Base-by-base conservation (phyloP, 2,888 invertebrate genomes). In the Octonoba sinensis region DNA sequence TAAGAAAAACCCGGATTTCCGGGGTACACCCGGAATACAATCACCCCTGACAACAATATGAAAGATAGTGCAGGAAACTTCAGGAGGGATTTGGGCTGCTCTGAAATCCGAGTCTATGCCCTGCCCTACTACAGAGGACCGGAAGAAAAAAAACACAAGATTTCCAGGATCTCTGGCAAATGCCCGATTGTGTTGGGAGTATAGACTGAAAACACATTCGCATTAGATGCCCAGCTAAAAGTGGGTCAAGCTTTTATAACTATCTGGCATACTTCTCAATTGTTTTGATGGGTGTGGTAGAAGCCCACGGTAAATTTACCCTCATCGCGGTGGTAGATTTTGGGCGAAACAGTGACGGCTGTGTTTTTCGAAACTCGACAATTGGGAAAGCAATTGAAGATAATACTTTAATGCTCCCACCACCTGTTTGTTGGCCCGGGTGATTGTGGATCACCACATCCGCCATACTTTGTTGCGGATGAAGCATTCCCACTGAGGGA, bases 401-500 rank as follows among this genome's bases (percentile, higher is more conserved):
- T 12, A 15, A 15, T 12, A 11, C 11, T 12, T 47, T 47, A 47
- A 47, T 12, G 12, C 11, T 47, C 15, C 15, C 15, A 13, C 15
- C 47, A 13, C 47, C 47, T 12, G 15, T 15, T 15, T 15, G 12
- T 12, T 15, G 11, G 11, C 47, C 47, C 11, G n/a, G 15, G 15
- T 47, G 47, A 47, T 12, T 12, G 47, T 47, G 47, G 15, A 47
- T 15, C n/a, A n/a, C n/a, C 47, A 13, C 15, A 13, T 15, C 47
- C 47, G 12, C 15, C 11, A 11, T 47, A 47, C 47, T 44, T 64
- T 16, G 46, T 64, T 3, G 64, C 64, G 3, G 64, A 64, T 64
- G 64, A 64, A 36, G 64, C 64, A 6, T 64, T 64, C n/a, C 44
- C 64, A 6, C n/a, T 46, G 36, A 36, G 64, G 11, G n/a, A 13